Conservation (phyloP, 1,140 invertebrate species). For the Drosophila murphyi region DNA sequence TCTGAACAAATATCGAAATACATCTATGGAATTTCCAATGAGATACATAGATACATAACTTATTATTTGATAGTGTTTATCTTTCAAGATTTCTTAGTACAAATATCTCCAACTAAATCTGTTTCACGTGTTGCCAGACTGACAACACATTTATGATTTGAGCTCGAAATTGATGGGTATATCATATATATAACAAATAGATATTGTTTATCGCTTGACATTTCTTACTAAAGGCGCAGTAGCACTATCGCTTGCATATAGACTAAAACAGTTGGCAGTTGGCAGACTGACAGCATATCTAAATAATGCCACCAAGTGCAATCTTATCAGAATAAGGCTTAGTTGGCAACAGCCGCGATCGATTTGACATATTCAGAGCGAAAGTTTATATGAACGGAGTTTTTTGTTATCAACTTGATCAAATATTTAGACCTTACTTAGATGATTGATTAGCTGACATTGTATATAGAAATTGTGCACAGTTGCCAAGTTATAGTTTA, state of each 20-base stretch:
- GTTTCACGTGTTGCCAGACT: not conserved
- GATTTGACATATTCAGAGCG: constrained; percentile 26
- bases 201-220: constrained; percentile 17
- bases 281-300: constrained; percentile 13
- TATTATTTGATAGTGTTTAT: constrained; percentile 23
- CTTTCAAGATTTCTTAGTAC: constrained; percentile 1
- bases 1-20: not conserved
- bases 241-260: not conserved
- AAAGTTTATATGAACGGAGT: constrained; percentile 9
- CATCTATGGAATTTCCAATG: not conserved
- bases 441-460: constrained; percentile 37
- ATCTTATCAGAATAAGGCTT: constrained; percentile 35
- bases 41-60: constrained; percentile 30
- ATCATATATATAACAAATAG: not conserved
- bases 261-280: constrained; percentile 6
- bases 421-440: constrained; percentile 40
- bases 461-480: not conserved
- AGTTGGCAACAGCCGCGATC: constrained; percentile 5
- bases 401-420: constrained; percentile 21
- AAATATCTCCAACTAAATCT: not conserved
- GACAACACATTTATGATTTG: not conserved
- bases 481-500: not conserved
- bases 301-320: constrained; percentile 17
- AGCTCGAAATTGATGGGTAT: no score
- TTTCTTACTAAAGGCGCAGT: not conserved